These are phyloP conservation scores for Pseudomyrmex cubaensis DNA, from an alignment of 1,140 invertebrate genomes.

Conservation along the genomic window DNA sequence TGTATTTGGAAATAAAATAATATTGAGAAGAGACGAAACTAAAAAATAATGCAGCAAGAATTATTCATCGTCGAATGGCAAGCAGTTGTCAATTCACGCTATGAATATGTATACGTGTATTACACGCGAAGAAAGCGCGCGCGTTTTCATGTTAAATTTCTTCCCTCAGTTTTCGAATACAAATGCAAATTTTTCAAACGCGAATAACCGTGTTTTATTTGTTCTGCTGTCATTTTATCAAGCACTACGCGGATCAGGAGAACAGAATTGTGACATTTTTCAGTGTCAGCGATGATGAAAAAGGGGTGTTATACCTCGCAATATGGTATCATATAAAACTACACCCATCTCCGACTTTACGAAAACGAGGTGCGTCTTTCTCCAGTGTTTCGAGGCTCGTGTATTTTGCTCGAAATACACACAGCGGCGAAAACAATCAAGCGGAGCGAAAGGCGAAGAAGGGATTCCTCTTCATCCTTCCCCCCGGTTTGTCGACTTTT, in stretches of 20 bases:
- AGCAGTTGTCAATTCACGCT: conserved; percentile 14
- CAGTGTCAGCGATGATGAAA: background rate
- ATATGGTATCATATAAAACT: conserved; percentile 13
- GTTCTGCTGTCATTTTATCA: background rate
- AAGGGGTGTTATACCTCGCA: background rate
- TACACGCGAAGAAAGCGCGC: too few species aligned
- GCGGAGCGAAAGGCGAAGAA: conserved; percentile 2
- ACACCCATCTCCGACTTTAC: conserved; percentile 10
- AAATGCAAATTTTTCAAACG: background rate
- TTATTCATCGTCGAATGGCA: conserved; percentile 4
- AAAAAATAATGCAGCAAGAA: conserved; percentile 38
- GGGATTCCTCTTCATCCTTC: background rate
- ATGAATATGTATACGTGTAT: background rate
- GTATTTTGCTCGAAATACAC: conserved; percentile 28
- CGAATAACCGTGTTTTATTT: background rate
- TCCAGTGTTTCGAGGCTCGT: conserved; percentile 20
- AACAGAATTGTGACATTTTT: conserved; percentile 12
- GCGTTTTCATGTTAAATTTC: too few species aligned
- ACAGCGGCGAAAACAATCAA: conserved; percentile 55
- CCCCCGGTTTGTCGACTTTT: conserved; percentile 50
- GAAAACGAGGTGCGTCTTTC: background rate
- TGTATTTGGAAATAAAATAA: conserved; percentile 47
- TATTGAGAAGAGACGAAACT: conserved; percentile 23
- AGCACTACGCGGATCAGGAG: conserved; percentile 8
- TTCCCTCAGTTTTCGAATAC: too few species aligned